These are phyloP conservation scores for Allolobophora icterica DNA, from an alignment of 2,888 invertebrate genomes.

Conservation along the genomic window DNA sequence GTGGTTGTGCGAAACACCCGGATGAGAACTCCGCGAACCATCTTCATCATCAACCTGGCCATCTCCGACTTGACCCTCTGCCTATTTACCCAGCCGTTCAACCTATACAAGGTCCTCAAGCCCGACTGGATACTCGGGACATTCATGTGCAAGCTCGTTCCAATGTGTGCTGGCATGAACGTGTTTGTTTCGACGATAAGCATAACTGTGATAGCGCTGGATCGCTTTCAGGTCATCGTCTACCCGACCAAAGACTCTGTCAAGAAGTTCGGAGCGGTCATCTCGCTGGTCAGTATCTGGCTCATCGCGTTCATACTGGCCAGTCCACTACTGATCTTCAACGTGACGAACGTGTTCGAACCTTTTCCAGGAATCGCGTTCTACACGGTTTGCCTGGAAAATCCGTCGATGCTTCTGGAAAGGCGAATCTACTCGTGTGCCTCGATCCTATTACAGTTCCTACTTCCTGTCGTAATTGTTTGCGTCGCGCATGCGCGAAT, in stretches of 20 bases:
- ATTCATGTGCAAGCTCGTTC: conserved; percentile 83
- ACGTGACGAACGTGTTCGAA: conserved; percentile 39
- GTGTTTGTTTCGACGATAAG: conserved; percentile 92
- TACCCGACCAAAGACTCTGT: conserved; percentile 82
- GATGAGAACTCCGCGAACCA: conserved; percentile 86
- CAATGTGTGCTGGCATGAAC: conserved; percentile 85
- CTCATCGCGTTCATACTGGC: conserved; percentile 79
- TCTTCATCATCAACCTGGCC: conserved; percentile 89
- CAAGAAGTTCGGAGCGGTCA: conserved; percentile 78
- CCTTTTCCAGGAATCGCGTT: conserved; percentile 18
- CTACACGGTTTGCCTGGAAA: conserved; percentile 54
- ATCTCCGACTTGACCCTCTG: conserved; percentile 81
- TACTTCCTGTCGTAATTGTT: conserved; percentile 82
- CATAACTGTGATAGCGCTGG: conserved; percentile 81
- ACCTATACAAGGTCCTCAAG: conserved; percentile 76
- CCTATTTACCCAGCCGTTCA: conserved; percentile 87
- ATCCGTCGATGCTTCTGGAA: conserved; percentile 53
- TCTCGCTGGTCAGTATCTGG: conserved; percentile 68
- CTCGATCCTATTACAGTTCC: conserved; percentile 82
- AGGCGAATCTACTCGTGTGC: conserved; percentile 78
- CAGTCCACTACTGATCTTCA: conserved; percentile 79
- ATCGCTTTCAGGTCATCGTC: conserved; percentile 73
- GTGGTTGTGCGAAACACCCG: conserved; percentile 82
- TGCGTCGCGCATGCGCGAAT: conserved; percentile 83
- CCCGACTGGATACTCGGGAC: conserved; percentile 79